Evolutionary conservation across 2,113 vertebrate species (phyloP), one percentile per base, ranked within the genome.

Genomic region (Micromys minutus): DNA sequence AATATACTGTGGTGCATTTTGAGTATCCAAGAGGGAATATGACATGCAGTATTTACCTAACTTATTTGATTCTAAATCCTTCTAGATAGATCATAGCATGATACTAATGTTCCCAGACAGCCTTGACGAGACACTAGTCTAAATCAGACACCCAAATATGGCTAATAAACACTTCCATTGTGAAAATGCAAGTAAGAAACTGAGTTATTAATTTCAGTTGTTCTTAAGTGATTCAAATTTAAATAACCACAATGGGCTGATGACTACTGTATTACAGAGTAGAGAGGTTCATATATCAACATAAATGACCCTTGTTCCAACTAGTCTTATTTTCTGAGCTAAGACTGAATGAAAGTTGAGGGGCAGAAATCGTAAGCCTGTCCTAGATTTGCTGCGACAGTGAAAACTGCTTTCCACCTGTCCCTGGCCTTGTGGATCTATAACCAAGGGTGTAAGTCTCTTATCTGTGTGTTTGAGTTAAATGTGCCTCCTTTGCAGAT

Each of bases 191-290:
- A 65, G 4, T 7, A 26, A 87, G 9, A 42, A 87, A 47, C 1
- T n/a, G 11, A 76, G 50, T n/a, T 87, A 71, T 90, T 39, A 15
- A 50, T 83, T 94, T 45, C 52, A 89, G 71, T 83, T 39, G 71
- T 15, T 80, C 61, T 83, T 71, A 57, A 26, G 47, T 34, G 12
- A 76, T 74, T 93, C 83, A 92, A 79, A 59, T 63, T 34, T 81
- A 47, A 75, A 77, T 19, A 90, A 29, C 13, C 22, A 59, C 4
- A 74, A 13, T 67, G 4, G 22, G 34, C 42, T 80, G 31, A 3
- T n/a, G 52, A n/a, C 42, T 55, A 39, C 34, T 84, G 0, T 83
- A 16, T 74, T 34, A 16, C 36, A 55, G 0, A 86, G 24, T 7
- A 10, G 7, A 10, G 7, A 89, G 3, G 2, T 85, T 65, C 74